Evolutionary conservation across 2,797 vertebrate species (phyloP).

Genomic region (Linurgus olivaceus): DNA sequence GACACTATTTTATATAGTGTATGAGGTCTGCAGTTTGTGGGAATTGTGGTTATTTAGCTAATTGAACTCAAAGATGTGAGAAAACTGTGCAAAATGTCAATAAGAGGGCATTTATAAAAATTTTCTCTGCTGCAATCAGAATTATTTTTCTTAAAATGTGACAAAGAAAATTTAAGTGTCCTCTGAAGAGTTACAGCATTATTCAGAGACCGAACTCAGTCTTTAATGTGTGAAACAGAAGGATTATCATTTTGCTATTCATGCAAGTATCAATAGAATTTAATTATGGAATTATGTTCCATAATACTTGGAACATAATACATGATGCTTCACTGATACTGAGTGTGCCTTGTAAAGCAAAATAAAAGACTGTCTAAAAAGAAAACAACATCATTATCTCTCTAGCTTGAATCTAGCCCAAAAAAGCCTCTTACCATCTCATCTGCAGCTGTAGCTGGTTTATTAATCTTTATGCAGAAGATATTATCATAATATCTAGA

Average conservation of each 20-base stretch:
- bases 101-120: background rate
- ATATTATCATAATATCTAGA: background rate
- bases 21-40: background rate
- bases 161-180: slow-evolving; percentile 28
- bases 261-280: background rate
- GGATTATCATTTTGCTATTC: slow-evolving; percentile 32
- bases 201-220: background rate
- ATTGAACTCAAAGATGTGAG: background rate
- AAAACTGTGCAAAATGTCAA: background rate
- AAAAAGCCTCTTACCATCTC: background rate
- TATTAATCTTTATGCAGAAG: background rate
- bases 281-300: background rate
- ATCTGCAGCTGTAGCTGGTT: background rate
- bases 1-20: background rate
- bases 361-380: background rate
- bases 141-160: slow-evolving; percentile 27
- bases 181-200: background rate
- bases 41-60: slow-evolving; percentile 12
- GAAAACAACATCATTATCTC: background rate
- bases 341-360: background rate
- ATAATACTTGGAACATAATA: no score
- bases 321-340: background rate
- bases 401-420: background rate
- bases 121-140: background rate
- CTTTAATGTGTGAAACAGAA: slow-evolving; percentile 27